A percentile compares a stretch with the other conserved stretches of the same genome.
phyloP scores from a whole-genome alignment of 2,113 vertebrate genomes.

The Microcebus ravelobensis region DNA sequence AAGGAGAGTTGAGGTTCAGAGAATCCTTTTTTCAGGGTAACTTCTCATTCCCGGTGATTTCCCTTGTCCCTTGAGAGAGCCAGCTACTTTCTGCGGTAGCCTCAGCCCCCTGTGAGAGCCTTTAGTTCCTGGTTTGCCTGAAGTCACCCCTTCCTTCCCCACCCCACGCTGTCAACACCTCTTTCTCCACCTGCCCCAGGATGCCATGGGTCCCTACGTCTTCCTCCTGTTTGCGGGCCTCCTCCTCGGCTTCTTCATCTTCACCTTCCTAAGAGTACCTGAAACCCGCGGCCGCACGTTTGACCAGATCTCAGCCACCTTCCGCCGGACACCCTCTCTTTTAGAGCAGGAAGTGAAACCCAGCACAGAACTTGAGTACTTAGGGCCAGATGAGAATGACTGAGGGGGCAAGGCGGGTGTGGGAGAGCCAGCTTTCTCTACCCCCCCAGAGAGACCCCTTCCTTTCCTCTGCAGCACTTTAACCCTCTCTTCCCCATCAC shows the following conservation, averaged over 20 bases:
- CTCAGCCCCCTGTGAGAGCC: neutral
- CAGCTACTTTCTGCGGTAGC: neutral
- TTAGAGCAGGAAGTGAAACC: constrained; percentile 89
- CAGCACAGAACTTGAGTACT: constrained; percentile 91
- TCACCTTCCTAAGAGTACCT: constrained; percentile 94
- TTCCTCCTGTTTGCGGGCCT: constrained; percentile 93
- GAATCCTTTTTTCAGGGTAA: neutral
- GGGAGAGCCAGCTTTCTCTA: neutral
- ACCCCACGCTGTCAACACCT: constrained; percentile 43
- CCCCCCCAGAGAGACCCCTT: neutral
- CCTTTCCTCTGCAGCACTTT: constrained; percentile 70
- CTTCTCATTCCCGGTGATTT: neutral
- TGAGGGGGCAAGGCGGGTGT: constrained; percentile 49
- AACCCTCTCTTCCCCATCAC: constrained; percentile 56
- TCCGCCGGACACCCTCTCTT: constrained; percentile 84
- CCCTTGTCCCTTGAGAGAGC: neutral
- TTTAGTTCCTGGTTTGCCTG: neutral
- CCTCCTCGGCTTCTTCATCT: constrained; percentile 91
- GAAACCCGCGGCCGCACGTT: constrained; percentile 94
- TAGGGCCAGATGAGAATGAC: constrained; percentile 85
- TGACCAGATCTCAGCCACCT: constrained; percentile 91
- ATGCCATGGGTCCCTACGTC: constrained; percentile 90
- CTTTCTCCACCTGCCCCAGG: constrained; percentile 80
- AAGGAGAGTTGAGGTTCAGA: neutral
- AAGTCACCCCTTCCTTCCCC: neutral